Conservation (phyloP, 2,113 vertebrate species). For the Eurystomus gularis region DNA sequence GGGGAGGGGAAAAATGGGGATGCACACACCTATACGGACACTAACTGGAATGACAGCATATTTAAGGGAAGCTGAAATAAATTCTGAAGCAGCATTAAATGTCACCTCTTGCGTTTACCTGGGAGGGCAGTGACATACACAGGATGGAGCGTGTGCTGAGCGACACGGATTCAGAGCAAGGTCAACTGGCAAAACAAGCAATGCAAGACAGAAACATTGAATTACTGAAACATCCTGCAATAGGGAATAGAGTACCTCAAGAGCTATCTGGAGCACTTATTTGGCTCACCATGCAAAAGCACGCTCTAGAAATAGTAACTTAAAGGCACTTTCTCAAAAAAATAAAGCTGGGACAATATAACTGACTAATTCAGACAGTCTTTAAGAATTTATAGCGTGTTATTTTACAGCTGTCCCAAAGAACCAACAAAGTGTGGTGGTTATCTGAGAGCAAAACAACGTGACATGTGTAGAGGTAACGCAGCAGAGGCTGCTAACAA, state of each 20-base stretch:
- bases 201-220: background rate
- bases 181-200: background rate
- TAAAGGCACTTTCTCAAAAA: background rate
- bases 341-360: background rate
- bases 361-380: background rate
- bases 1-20: background rate
- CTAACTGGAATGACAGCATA: too few species aligned
- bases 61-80: background rate
- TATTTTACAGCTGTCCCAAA: background rate
- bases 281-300: background rate
- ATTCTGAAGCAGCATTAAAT: background rate
- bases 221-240: background rate
- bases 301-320: background rate
- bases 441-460: background rate
- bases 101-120: background rate
- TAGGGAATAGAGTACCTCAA: background rate
- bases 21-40: background rate
- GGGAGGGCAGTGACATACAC: rapidly evolving
- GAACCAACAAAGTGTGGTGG: background rate
- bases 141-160: background rate
- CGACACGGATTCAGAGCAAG: background rate
- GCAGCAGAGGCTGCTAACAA: background rate
- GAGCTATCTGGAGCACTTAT: background rate
- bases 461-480: rapidly evolving
- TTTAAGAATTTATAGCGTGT: background rate